Percentiles rank a stretch among this genome's conserved stretches.
Evolutionary conservation across 2,797 vertebrate genomes (phyloP).

Genomic region (Gila robusta): DNA sequence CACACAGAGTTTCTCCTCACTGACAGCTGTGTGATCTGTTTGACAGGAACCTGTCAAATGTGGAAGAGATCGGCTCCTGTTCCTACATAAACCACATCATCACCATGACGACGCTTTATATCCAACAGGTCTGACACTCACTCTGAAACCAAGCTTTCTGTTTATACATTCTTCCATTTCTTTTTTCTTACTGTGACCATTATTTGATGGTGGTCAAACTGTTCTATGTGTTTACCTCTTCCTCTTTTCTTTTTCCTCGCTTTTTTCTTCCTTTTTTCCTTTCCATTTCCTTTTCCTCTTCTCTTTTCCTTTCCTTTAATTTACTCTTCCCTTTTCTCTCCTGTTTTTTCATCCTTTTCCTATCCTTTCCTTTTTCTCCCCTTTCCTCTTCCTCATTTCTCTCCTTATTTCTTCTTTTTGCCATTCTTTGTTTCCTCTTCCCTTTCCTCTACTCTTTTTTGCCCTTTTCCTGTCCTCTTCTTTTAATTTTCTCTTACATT

Average conservation of each 20-base stretch:
- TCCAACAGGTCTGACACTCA: slow-evolving; percentile 89
- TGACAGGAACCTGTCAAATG: slow-evolving; percentile 93
- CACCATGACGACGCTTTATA: slow-evolving; percentile 96
- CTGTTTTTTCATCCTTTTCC: neutral
- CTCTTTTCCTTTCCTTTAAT: neutral
- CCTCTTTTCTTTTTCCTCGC: neutral
- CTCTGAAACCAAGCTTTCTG: neutral
- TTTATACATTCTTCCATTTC: neutral
- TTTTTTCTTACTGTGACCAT: no score
- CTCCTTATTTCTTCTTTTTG: neutral
- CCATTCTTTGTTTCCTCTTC: neutral
- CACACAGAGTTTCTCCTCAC: neutral
- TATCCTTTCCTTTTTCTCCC: neutral
- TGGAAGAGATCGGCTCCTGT: slow-evolving; percentile 97
- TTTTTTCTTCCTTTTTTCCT: neutral
- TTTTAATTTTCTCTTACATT: neutral
- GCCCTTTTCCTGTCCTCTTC: neutral
- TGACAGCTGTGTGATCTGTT: slow-evolving; percentile 53
- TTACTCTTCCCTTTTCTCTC: no score
- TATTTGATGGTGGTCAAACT: neutral
- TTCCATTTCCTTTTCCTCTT: neutral
- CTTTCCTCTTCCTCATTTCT: neutral
- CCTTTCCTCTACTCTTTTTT: neutral
- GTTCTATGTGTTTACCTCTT: neutral
- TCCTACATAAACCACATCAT: slow-evolving; percentile 98